A percentile compares a stretch with the other conserved stretches of the same genome.
These are phyloP conservation scores for Pyrgilauda ruficollis DNA, from an alignment of 2,113 vertebrate genomes.

Conservation along the genomic window DNA sequence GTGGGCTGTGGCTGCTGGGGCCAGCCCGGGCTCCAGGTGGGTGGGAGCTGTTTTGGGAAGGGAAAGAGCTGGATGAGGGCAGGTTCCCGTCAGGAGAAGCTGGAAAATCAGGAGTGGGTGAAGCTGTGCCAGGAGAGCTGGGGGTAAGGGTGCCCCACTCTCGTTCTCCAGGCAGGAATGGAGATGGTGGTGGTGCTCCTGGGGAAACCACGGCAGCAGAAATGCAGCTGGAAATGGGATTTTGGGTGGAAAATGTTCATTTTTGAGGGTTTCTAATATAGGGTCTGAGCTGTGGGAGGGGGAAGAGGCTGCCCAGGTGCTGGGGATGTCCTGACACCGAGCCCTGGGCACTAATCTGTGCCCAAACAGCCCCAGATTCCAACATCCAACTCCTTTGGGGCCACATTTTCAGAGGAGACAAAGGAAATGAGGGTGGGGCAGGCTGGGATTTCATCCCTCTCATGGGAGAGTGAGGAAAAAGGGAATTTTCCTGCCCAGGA, in stretches of 20 bases:
- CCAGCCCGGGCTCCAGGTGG: neutral
- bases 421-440: neutral
- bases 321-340: rapidly evolving
- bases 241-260: neutral
- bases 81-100: neutral
- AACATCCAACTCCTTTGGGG: rapidly evolving
- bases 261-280: neutral
- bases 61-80: neutral
- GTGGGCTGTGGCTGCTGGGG: neutral
- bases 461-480: neutral
- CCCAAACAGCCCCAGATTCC: neutral
- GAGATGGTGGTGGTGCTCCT: rapidly evolving
- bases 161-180: neutral
- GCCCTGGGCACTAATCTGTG: neutral
- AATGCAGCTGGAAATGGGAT: neutral
- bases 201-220: neutral
- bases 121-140: neutral
- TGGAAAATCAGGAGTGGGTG: neutral
- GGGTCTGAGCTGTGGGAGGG: neutral
- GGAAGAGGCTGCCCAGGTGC: neutral
- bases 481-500: neutral
- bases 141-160: rapidly evolving
- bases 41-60: neutral
- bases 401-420: neutral
- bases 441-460: neutral